Percentiles rank a stretch among this genome's conserved stretches.
phyloP scores from a whole-genome alignment of 2,888 invertebrate species.

The Rhagophthalmus giganteus region DNA sequence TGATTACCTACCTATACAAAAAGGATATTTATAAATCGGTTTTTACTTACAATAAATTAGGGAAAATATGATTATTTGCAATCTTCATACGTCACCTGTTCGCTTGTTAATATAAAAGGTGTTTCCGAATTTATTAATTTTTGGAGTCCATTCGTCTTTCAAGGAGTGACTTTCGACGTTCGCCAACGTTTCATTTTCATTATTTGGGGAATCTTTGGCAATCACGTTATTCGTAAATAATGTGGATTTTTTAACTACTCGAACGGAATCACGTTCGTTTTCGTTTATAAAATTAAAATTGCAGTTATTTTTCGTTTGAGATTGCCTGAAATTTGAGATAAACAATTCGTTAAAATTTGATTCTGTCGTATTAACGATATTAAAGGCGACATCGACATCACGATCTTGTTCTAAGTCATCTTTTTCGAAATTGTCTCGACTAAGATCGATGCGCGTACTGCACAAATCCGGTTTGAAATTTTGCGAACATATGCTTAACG shows the following conservation, averaged over 20 bases:
- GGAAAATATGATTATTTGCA: neutral
- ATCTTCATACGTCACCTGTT: too few species aligned
- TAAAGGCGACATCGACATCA: too few species aligned
- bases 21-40: too few species aligned
- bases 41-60: too few species aligned
- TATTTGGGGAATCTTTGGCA: neutral
- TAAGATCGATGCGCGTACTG: neutral
- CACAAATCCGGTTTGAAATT: slow-evolving; percentile 5
- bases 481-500: neutral
- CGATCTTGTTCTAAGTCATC: too few species aligned
- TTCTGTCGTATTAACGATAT: too few species aligned
- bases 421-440: too few species aligned
- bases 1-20: too few species aligned
- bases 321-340: neutral
- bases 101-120: slow-evolving; percentile 43
- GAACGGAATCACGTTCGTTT: too few species aligned
- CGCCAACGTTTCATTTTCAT: too few species aligned
- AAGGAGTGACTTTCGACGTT: too few species aligned
- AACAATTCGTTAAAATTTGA: slow-evolving; percentile 1
- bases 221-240: slow-evolving; percentile 1
- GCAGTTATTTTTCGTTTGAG: neutral
- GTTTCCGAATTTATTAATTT: slow-evolving; percentile 40
- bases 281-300: neutral
- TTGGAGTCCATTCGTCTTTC: slow-evolving; percentile 37
- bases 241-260: too few species aligned